Evolutionary conservation across 2,797 vertebrate species (phyloP), one percentile per base, ranked within the genome.

Genomic region (Chelon auratus): DNA sequence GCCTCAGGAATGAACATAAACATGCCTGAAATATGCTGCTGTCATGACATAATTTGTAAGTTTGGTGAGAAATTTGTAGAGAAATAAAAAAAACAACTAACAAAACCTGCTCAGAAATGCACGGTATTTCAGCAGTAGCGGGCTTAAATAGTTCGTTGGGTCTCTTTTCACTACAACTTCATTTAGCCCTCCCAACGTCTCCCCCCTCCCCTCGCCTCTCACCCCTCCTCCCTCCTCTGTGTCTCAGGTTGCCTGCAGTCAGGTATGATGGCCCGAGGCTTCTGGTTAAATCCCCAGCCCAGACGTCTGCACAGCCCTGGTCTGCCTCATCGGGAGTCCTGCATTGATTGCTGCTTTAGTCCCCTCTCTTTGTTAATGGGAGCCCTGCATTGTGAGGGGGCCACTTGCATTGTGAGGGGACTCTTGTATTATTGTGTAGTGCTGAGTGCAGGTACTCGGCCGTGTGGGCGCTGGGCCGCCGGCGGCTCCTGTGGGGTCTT

Each of bases 261-360:
- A 89, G 82, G 85, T 89, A 83, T 75, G 86, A 89, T 63, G 85
- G 83, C 90, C 91, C 50, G 54, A 89, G 91, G 91, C 88, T 77
- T 83, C 55, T 13, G 36, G 68, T 75, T 78, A 92, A 93, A 92
- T 83, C 90, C 80, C 70, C 87, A 88, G 89, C 87, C 90, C 86
- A 93, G 93, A 93, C 90, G 89, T 93, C 93, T 93, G 84, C 90
- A 26, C 18, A 43, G 76, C 71, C 17, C 82, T 70, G 80, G 74
- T 84, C 78, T 86, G 81, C 77, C 86, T 87, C 86, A 82, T 85
- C 42, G 48, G 84, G 84, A 91, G 80, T 80, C 83, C 78, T 69
- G 60, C 80, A 76, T 56, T 91, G 88, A 91, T 87, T 88, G 83
- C 86, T 45, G 53, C 83, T 81, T 82, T 74, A 84, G 82, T 78